phyloP scores from a whole-genome alignment of 2,113 vertebrate species.

The Pterocles gutturalis region DNA sequence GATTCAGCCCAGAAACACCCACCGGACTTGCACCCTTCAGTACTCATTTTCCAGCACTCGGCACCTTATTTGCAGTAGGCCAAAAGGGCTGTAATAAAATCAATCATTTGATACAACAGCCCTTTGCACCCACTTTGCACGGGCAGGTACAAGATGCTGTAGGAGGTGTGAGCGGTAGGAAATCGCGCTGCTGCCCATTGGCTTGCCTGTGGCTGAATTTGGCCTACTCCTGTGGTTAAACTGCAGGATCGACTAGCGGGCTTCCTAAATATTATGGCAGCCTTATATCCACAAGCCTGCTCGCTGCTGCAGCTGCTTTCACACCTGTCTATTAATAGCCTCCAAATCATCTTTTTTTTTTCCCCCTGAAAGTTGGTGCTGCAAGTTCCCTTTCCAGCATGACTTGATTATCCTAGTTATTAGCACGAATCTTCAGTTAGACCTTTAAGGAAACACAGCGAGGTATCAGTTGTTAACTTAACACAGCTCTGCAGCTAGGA shows the following conservation, averaged over 20 bases:
- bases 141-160: neutral
- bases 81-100: neutral
- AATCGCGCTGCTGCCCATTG: rapidly evolving
- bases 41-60: neutral
- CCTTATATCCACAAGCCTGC: neutral
- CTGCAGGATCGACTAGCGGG: rapidly evolving
- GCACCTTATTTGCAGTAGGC: neutral
- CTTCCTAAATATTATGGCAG: neutral
- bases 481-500: constrained; percentile 51
- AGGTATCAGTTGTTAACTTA: constrained; percentile 59
- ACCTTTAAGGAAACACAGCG: neutral
- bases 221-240: neutral
- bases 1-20: constrained; percentile 22
- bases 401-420: constrained; percentile 27
- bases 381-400: rapidly evolving
- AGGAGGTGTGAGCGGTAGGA: rapidly evolving
- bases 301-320: neutral
- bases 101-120: neutral
- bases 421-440: neutral
- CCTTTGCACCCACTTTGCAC: neutral
- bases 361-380: neutral
- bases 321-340: neutral
- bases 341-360: neutral
- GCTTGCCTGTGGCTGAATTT: rapidly evolving
- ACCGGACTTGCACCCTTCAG: neutral